Conservation (phyloP, 1,140 invertebrate genomes). For the Orussus abietinus region DNA sequence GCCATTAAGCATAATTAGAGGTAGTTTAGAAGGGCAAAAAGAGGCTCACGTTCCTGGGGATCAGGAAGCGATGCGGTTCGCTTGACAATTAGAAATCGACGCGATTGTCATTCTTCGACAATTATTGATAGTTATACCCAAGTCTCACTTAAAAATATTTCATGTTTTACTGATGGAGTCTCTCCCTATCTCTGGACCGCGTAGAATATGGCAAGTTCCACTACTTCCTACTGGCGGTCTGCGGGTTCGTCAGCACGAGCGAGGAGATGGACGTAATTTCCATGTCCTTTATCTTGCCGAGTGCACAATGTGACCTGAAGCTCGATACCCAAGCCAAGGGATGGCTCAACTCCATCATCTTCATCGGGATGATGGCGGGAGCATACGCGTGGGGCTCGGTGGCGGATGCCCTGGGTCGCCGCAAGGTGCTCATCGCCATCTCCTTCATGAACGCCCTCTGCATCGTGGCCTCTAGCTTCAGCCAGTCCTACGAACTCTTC, state of each 20-base stretch:
- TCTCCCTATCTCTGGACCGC: conserved; percentile 6
- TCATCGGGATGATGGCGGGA: conserved; percentile 90
- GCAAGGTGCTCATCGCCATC: conserved; percentile 81
- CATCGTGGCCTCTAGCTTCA: conserved; percentile 83
- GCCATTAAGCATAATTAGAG: too few relatives aligned
- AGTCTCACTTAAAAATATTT: too few relatives aligned
- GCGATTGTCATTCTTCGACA: too few relatives aligned
- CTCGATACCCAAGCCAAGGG: conserved; percentile 84
- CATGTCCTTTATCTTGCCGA: conserved; percentile 90
- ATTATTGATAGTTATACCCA: too few relatives aligned
- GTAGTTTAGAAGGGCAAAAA: too few relatives aligned
- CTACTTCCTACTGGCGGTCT: conserved; percentile 79
- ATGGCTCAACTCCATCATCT: conserved; percentile 82
- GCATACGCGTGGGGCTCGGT: conserved; percentile 89
- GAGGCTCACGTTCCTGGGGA: too few relatives aligned
- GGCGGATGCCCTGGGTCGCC: conserved; percentile 80
- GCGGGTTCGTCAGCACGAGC: conserved; percentile 89
- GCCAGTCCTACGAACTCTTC: conserved; percentile 81
- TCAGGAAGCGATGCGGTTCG: too few relatives aligned
- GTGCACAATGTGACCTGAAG: conserved; percentile 86
- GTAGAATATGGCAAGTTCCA: conserved; percentile 90
- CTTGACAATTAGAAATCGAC: too few relatives aligned
- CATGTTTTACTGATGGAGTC: too few relatives aligned
- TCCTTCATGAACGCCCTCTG: conserved; percentile 86
- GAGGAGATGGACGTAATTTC: conserved; percentile 95